Conservation (phyloP, 1,140 invertebrate genomes). For the Bombus polaris region DNA sequence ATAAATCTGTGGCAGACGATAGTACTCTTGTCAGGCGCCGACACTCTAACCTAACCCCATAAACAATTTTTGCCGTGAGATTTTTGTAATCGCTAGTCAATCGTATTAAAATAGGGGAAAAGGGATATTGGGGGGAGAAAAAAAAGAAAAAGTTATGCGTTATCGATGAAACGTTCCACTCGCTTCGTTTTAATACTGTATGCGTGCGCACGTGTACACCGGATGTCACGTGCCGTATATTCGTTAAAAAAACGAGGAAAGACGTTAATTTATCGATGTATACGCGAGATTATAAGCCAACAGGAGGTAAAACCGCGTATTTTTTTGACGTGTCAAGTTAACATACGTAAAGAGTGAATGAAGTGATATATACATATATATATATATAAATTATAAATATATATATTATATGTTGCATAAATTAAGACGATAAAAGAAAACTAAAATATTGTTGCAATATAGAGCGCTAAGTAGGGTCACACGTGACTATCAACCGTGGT, state of each 20-base stretch:
- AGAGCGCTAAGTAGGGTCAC: constrained; percentile 60
- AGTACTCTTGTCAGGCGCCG: constrained; percentile 39
- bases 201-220: not conserved
- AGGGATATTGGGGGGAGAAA: not conserved
- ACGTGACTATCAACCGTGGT: constrained; percentile 50
- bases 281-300: constrained; percentile 9
- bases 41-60: not conserved
- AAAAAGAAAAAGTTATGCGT: not conserved
- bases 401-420: constrained; percentile 29
- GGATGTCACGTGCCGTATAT: constrained; percentile 38
- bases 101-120: constrained; percentile 49
- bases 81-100: constrained; percentile 64
- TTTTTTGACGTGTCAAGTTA: constrained; percentile 1
- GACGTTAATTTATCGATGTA: constrained; percentile 14
- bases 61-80: constrained; percentile 42
- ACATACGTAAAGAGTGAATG: constrained; percentile 30
- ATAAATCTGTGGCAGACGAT: constrained; percentile 38
- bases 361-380: constrained; percentile 26
- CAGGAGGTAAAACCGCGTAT: not conserved
- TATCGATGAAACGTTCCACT: constrained; percentile 18
- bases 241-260: constrained; percentile 27
- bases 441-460: constrained; percentile 68
- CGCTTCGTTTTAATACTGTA: constrained; percentile 1
- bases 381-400: constrained; percentile 32
- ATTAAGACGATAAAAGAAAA: constrained; percentile 49